Evolutionary conservation across 2,888 invertebrate species (phyloP).

Genomic region (Athalia rosae): DNA sequence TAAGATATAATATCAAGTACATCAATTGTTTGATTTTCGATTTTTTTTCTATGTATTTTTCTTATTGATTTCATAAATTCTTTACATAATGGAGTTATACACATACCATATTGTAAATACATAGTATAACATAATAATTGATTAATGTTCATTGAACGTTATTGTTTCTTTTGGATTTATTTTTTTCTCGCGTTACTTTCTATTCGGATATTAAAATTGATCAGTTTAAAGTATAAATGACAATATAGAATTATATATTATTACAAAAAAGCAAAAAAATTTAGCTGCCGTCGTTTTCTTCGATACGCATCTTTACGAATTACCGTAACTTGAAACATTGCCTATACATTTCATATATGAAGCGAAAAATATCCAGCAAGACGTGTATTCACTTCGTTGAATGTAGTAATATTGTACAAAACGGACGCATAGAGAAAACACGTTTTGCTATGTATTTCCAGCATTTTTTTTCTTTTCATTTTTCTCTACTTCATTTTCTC

Average conservation of each 20-base stretch:
- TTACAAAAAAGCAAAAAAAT: slow-evolving; percentile 8
- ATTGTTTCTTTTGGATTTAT: slow-evolving; percentile 49
- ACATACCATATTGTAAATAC: neutral
- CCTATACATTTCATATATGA: neutral
- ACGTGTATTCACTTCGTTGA: neutral
- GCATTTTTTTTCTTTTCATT: slow-evolving; percentile 1
- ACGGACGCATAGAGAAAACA: neutral
- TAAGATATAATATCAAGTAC: no score
- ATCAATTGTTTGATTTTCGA: no score
- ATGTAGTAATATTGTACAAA: neutral
- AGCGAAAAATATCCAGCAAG: neutral
- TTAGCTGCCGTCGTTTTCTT: neutral
- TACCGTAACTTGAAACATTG: slow-evolving; percentile 28
- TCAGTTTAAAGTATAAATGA: slow-evolving; percentile 9
- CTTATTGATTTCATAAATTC: no score
- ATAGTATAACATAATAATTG: slow-evolving; percentile 18
- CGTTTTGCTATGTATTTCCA: neutral
- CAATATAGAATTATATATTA: slow-evolving; percentile 15
- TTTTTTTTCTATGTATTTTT: no score
- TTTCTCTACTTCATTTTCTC: neutral
- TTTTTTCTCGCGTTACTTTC: neutral
- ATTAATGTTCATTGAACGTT: slow-evolving; percentile 25
- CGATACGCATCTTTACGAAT: neutral
- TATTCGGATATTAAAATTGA: neutral
- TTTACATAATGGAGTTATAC: no score